Base-by-base conservation (phyloP, 1,140 invertebrate genomes). In the Bombus soroeensis region DNA sequence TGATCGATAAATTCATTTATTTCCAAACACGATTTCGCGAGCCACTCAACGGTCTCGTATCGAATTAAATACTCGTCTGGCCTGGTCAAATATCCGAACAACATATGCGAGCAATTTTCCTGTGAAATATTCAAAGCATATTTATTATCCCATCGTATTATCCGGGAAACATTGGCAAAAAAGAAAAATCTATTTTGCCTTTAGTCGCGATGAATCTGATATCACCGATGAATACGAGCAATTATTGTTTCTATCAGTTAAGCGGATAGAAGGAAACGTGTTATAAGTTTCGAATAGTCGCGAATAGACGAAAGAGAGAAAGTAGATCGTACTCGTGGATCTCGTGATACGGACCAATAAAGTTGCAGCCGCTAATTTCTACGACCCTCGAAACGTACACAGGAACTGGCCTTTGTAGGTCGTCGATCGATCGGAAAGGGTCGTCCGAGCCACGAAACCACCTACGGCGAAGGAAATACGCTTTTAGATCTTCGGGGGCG, bases 391-490 rank as follows among this genome's bases (percentile, higher is more conserved):
- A 47, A 78, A 59, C 64, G 6, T 15, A 32, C n/a, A 32, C 13
- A 87, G 72, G 53, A 83, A 72, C 62, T 72, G 41, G 47, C 41
- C 25, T 53, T 34, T 32, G 18, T 68, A 22, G 32, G 37, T 18
- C 10, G 64, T 81, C 53, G 71, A 47, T 59, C 53, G 78, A 73
- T 79, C 79, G 64, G 82, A 82, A 83, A 59, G 87, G 80, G 87
- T 85, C 74, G 81, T 32, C 81, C 74, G 81, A 28, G 74, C 81
- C 71, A 81, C 72, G 81, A 82, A 92, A 91, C 90, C 93, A 93
- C 93, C 93, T 92, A 93, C 88, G 89, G 92, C 90, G 92, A 90
- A 92, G 92, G 92, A 93, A 93, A 93, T 91, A 92, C 91, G 91
- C 91, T 92, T 93, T 93, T 89, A 92, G 89, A 83, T 88, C 79